Conservation (phyloP, 2,797 vertebrate genomes). For the Pantherophis alleghaniensis region DNA sequence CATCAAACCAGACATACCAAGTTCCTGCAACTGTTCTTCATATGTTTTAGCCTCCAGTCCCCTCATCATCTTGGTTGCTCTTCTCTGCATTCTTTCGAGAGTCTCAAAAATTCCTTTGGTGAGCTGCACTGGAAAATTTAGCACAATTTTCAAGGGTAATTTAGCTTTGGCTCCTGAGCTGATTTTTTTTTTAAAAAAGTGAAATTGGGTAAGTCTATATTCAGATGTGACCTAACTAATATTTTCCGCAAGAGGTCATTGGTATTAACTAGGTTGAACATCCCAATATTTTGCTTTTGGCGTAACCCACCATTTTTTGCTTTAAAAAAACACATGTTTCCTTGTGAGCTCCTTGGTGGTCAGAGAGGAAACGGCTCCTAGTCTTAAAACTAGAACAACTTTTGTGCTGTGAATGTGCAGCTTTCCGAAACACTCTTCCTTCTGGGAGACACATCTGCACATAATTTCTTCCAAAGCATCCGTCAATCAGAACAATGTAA, state of each 20-base stretch:
- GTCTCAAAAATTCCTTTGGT: neutral
- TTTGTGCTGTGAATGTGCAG: neutral
- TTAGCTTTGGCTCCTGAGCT: neutral
- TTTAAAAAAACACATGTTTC: rapidly evolving
- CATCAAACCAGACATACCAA: too few relatives aligned
- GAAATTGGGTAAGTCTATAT: neutral
- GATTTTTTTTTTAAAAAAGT: neutral
- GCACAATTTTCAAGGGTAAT: neutral
- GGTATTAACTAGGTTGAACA: neutral
- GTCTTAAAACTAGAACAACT: neutral
- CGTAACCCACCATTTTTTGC: too few relatives aligned
- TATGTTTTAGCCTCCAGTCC: too few relatives aligned
- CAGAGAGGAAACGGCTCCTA: too few relatives aligned
- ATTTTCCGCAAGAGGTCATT: neutral
- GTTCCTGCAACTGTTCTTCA: too few relatives aligned
- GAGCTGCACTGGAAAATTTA: neutral
- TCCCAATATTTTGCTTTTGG: neutral
- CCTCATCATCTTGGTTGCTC: too few relatives aligned
- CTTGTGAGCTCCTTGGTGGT: neutral
- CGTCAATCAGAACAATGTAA: neutral
- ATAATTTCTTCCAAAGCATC: neutral
- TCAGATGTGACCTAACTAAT: neutral
- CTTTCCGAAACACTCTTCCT: neutral
- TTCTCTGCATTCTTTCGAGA: too few relatives aligned
- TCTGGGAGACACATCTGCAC: neutral